Percentiles rank a stretch among this genome's conserved stretches.
Conservation (phyloP, 1,140 invertebrate genomes). For the Monochamus saltuarius region DNA sequence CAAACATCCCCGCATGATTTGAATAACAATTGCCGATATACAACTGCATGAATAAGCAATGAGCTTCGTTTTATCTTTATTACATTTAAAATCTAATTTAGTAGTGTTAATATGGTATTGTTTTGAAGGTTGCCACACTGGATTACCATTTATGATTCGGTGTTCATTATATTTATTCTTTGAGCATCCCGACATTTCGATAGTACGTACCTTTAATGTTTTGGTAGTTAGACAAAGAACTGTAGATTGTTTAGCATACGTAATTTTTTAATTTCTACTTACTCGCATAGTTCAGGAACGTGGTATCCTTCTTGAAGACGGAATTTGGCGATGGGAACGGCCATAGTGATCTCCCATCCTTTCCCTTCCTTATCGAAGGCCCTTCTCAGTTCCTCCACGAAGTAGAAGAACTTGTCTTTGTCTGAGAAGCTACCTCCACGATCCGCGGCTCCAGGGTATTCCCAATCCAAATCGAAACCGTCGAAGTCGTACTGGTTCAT, state of each 20-base stretch:
- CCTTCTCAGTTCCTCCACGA: conserved; percentile 76
- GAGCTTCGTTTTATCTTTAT: too few relatives aligned
- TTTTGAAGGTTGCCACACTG: too few relatives aligned
- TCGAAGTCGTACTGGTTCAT: conserved; percentile 77
- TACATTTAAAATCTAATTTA: too few relatives aligned
- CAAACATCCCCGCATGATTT: too few relatives aligned
- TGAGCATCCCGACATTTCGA: too few relatives aligned
- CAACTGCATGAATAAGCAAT: too few relatives aligned
- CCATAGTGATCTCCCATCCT: conserved; percentile 85
- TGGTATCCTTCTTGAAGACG: conserved; percentile 84
- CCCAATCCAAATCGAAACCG: conserved; percentile 84
- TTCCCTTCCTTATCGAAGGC: conserved; percentile 73
- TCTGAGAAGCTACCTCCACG: conserved; percentile 81
- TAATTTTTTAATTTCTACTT: conserved; percentile 49
- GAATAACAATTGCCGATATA: too few relatives aligned
- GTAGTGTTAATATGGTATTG: too few relatives aligned
- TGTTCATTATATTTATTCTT: too few relatives aligned
- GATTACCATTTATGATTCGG: too few relatives aligned
- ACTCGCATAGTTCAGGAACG: conserved; percentile 84
- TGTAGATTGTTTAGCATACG: background rate
- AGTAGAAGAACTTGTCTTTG: conserved; percentile 80
- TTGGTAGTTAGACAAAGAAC: background rate
- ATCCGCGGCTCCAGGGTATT: conserved; percentile 83
- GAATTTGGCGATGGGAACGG: conserved; percentile 83
- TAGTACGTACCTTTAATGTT: too few relatives aligned